phyloP scores from a whole-genome alignment of 2,113 vertebrate genomes.

The Trematomus loennbergii region DNA sequence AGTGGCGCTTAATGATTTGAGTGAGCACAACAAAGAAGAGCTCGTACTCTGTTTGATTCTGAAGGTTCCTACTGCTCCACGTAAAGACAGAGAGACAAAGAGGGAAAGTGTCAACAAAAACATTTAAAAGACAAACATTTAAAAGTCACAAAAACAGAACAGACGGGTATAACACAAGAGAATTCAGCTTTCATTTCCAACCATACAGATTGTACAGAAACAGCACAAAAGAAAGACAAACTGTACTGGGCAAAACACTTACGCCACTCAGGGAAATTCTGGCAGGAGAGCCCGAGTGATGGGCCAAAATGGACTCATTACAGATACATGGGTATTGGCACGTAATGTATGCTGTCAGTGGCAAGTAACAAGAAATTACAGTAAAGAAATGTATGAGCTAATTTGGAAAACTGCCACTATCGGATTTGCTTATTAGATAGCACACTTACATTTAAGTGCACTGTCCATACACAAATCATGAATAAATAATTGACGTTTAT shows the following conservation, averaged over 20 bases:
- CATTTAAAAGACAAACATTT: constrained; percentile 46
- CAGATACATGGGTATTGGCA: background rate
- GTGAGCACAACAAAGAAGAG: constrained; percentile 69
- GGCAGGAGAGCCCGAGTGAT: background rate
- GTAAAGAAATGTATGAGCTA: background rate
- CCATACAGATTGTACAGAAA: constrained; percentile 5
- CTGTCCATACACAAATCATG: background rate
- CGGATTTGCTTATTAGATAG: background rate
- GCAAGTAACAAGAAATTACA: background rate
- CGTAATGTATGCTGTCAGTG: background rate
- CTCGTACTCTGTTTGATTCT: constrained; percentile 83
- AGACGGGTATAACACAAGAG: constrained; percentile 26
- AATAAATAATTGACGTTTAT: background rate
- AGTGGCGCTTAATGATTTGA: constrained; percentile 68
- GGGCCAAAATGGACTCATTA: background rate
- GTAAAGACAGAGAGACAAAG: constrained; percentile 73
- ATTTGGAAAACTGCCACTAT: background rate
- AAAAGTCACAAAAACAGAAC: constrained; percentile 24
- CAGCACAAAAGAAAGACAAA: constrained; percentile 13
- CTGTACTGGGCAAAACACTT: constrained; percentile 8
- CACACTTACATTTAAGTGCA: background rate
- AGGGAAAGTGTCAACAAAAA: constrained; percentile 58
- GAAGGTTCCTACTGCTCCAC: constrained; percentile 88
- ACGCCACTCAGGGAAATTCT: background rate
- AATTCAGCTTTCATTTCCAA: background rate